Base-by-base conservation (phyloP, 2,113 vertebrate genomes). In the Larimichthys polyactis region DNA sequence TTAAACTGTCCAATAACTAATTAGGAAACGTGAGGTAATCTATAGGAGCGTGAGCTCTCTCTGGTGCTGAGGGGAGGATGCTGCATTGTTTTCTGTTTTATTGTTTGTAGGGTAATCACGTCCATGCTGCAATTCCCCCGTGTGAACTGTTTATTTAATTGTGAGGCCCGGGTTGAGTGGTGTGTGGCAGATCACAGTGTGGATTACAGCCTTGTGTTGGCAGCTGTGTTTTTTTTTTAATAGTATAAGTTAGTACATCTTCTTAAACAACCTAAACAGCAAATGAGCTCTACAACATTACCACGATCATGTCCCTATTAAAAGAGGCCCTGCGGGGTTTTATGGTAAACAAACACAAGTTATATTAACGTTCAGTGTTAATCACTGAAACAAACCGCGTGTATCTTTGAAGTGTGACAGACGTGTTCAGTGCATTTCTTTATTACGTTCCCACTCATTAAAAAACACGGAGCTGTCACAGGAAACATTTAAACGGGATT, bases 1-100 rank as follows among this genome's bases (percentile, higher is more conserved):
- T 58, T 78, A 4, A 64, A 64, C 57, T 48, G 63, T 70, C 71
- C 40, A 36, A 48, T 79, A 36, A 27, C 17, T 81, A 72, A 83
- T 78, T 46, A 62, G 68, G 29, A 62, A 78, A 70, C 14, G 15
- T 17, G 40, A 49, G 12, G 15, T 16, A 16, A 46, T 72, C 62
- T 76, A 57, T 48, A 60, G 70, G 19, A 68, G 71, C 71, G 83
- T 64, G n/a, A 57, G 55, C 8, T 51, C 43, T 66, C 75, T 49
- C 57, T 22, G 32, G 60, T 68, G 46, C 59, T 77, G 29, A 44
- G 46, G 67, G 43, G 59, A 78, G 60, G 32, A 46, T 49, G 54
- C 48, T 66, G 11, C 16, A 58, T 81, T 81, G 40, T 65, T 62
- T 78, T 68, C 46, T 57, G 22, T 52, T 81, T 44, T 68, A 65